Evolutionary conservation across 2,888 invertebrate genomes (phyloP).

Genomic region (Leuctra nigra): DNA sequence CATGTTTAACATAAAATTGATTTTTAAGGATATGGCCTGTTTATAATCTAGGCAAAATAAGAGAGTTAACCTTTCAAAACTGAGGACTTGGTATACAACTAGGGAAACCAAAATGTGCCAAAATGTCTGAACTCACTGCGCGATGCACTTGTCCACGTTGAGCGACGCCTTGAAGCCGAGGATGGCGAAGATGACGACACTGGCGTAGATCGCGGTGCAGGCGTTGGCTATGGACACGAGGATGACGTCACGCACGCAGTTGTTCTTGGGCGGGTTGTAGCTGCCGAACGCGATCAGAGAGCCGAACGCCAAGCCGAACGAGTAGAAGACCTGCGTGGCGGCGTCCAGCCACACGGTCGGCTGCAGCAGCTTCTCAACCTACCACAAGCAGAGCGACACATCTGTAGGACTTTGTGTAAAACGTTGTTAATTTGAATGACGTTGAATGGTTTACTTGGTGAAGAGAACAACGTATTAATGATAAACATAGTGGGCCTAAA

Average conservation of each 20-base stretch:
- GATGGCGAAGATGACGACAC: constrained; percentile 90
- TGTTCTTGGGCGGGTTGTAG: constrained; percentile 91
- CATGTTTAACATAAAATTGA: no score
- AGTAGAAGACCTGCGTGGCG: constrained; percentile 95
- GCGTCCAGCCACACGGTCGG: constrained; percentile 94
- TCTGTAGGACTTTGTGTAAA: background rate
- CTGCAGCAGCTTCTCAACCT: constrained; percentile 77
- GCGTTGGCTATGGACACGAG: constrained; percentile 89
- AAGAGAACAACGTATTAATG: no score
- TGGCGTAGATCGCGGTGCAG: constrained; percentile 89
- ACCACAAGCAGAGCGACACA: constrained; percentile 25
- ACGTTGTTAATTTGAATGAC: no score
- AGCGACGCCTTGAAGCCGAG: constrained; percentile 93
- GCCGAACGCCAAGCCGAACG: constrained; percentile 91
- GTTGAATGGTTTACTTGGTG: no score
- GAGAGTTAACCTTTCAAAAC: no score
- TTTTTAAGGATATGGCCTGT: no score
- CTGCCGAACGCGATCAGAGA: constrained; percentile 93
- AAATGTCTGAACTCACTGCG: constrained; percentile 57
- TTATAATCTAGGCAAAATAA: no score
- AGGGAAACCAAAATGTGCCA: no score
- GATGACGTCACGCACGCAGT: constrained; percentile 87
- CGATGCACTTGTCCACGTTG: constrained; percentile 79
- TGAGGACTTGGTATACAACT: no score
- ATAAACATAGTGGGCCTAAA: no score